Conservation (phyloP, 2,113 vertebrate species). For the Pseudolaguvia tuberculata region DNA sequence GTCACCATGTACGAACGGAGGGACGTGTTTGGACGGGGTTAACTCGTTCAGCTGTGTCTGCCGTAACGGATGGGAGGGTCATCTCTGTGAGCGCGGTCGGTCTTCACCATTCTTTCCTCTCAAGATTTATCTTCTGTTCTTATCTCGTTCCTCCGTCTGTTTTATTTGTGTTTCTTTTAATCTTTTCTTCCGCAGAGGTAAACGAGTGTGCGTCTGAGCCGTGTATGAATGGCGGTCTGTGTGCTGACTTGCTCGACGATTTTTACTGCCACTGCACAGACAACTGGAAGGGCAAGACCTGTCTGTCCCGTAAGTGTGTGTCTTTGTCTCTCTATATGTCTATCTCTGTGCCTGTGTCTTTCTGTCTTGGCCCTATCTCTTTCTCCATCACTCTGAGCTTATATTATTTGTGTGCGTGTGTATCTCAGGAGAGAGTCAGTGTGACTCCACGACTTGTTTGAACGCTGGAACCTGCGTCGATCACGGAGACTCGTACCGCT, state of each 20-base stretch:
- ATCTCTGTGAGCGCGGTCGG: conserved; percentile 84
- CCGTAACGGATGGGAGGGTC: conserved; percentile 87
- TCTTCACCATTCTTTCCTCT: background rate
- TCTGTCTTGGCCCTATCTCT: background rate
- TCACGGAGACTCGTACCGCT: conserved; percentile 84
- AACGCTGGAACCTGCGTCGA: conserved; percentile 91
- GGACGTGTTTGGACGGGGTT: conserved; percentile 88
- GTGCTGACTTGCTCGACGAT: conserved; percentile 84
- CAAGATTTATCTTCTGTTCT: background rate
- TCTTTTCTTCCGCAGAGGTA: conserved; percentile 68
- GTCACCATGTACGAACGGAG: conserved; percentile 83
- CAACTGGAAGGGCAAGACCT: conserved; percentile 94
- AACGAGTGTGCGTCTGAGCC: conserved; percentile 85
- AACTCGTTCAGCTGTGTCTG: conserved; percentile 87
- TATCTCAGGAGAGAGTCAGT: conserved; percentile 83
- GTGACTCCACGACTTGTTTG: conserved; percentile 84
- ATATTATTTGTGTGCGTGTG: conserved; percentile 32
- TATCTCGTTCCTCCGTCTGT: background rate
- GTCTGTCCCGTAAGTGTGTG: conserved; percentile 82
- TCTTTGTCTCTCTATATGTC: conserved; percentile 39
- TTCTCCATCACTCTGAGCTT: too few species aligned
- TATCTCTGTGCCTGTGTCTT: conserved; percentile 13
- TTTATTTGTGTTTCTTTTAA: background rate
- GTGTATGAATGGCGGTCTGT: conserved; percentile 84
- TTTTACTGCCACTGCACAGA: conserved; percentile 87